Evolutionary conservation across 1,140 invertebrate species (phyloP).

Genomic region (Amphibalanus amphitrite): DNA sequence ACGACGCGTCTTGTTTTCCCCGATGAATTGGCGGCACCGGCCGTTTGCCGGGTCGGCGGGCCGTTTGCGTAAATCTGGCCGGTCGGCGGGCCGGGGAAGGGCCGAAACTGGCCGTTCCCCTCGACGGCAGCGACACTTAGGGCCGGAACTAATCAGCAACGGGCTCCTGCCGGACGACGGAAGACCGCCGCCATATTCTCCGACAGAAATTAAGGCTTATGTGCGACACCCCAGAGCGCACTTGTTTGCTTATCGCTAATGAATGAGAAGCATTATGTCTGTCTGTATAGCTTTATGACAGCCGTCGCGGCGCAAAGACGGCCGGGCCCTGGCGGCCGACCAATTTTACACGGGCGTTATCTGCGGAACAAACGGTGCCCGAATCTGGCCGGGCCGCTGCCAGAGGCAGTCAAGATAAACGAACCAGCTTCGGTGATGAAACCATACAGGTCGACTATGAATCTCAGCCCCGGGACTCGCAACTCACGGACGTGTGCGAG

Average conservation of each 20-base stretch:
- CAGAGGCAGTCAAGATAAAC: not conserved
- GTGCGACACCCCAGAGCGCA: not conserved
- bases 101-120: too few relatives aligned
- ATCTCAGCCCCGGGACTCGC: too few relatives aligned
- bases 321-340: not conserved
- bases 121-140: not conserved
- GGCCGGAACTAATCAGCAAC: not conserved
- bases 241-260: conserved; percentile 1
- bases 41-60: not conserved
- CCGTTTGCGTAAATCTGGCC: not conserved
- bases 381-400: not conserved
- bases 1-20: not conserved
- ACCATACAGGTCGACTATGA: too few relatives aligned
- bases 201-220: not conserved
- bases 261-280: not conserved
- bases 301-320: not conserved
- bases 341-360: not conserved
- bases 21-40: not conserved
- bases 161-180: not conserved
- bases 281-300: conserved; percentile 1
- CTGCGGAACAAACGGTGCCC: not conserved
- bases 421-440: not conserved
- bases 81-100: too few relatives aligned
- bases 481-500: too few relatives aligned
- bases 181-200: not conserved